Evolutionary conservation across 2,888 invertebrate genomes (phyloP), one percentile per base, ranked within the genome.

Genomic region (Eurytoma californica): DNA sequence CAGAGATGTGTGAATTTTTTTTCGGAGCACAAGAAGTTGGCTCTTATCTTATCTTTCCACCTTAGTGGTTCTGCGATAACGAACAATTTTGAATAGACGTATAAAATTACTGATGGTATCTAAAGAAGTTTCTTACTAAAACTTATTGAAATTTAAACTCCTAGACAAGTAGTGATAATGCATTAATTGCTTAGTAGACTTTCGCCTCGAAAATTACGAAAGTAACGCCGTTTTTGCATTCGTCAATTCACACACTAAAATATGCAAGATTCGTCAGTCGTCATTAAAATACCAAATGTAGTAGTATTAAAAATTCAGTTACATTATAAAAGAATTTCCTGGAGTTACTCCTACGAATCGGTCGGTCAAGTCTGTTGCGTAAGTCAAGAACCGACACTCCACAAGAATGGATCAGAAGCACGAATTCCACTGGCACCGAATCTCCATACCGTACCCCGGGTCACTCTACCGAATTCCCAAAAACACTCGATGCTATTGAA

Each of bases 221-320:
- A 72, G 55, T 47, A 20, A 24, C 47, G 65, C 55, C 18, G 18
- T 18, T 53, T 69, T 16, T 18, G 20, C 39, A 30, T 55, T 20
- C n/a, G 30, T 28, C 14, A 9, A 60, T 67, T 72, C 47, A 39
- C 73, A 57, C 58, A 28, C 24, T 57, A 58, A 67, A 66, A 18
- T 79, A 74, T 66, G 20, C 72, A n/a, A 72, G 28, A 70, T 63
- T 65, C 68, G 68, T 24, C 14, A 3, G 30, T 2, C 20, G 12
- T 73, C 51, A 80, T 80, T 77, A 73, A 80, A 77, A 73, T 77
- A 80, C 65, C 77, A 80, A 80, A 80, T 80, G 28, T 14, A 0
- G 61, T 47, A 16, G 58, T 7, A 60, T 79, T 63, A 30, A 77
- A 77, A 80, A 69, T 76, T 63, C 69, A 53, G 47, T 24, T 53